phyloP scores from a whole-genome alignment of 35 echinoderm and acorn worm genomes.

The Apostichopus parvimensis region DNA sequence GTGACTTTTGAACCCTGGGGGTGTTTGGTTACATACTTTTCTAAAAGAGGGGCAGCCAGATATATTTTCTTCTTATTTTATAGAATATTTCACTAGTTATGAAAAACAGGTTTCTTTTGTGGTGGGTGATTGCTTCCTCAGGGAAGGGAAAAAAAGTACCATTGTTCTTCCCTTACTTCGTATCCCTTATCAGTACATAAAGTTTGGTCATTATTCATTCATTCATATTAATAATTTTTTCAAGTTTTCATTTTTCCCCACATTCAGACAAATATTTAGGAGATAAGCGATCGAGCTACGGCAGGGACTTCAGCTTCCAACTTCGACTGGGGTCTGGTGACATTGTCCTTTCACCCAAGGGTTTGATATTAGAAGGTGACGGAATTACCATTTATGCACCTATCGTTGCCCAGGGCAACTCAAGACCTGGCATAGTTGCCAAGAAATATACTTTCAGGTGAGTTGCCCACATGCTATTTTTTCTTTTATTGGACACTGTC shows the following conservation, averaged over 20 bases:
- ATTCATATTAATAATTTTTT: neutral
- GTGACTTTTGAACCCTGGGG: too few species aligned
- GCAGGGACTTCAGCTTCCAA: conserved; percentile 77
- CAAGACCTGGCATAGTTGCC: conserved; percentile 53
- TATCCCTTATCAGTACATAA: too few species aligned
- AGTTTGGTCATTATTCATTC: too few species aligned
- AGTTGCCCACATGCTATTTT: too few species aligned
- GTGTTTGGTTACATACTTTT: too few species aligned
- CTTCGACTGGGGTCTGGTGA: conserved; percentile 78
- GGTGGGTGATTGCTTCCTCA: too few species aligned
- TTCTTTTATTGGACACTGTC: neutral
- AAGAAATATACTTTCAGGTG: conserved; percentile 79
- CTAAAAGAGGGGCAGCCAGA: too few species aligned
- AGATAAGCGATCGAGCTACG: conserved; percentile 80
- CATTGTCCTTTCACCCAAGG: conserved; percentile 64
- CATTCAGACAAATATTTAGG: conserved; percentile 61
- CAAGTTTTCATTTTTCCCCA: neutral
- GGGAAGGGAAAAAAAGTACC: too few species aligned
- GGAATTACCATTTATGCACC: conserved; percentile 81
- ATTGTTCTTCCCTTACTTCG: too few species aligned
- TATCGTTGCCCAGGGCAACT: conserved; percentile 78
- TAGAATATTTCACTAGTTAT: too few species aligned
- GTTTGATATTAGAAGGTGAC: conserved; percentile 82
- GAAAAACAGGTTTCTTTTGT: too few species aligned
- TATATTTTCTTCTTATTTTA: too few species aligned